Percentiles rank a stretch among this genome's conserved stretches.
Evolutionary conservation across 1,140 invertebrate genomes (phyloP).

Genomic region (Drosophila sproati): DNA sequence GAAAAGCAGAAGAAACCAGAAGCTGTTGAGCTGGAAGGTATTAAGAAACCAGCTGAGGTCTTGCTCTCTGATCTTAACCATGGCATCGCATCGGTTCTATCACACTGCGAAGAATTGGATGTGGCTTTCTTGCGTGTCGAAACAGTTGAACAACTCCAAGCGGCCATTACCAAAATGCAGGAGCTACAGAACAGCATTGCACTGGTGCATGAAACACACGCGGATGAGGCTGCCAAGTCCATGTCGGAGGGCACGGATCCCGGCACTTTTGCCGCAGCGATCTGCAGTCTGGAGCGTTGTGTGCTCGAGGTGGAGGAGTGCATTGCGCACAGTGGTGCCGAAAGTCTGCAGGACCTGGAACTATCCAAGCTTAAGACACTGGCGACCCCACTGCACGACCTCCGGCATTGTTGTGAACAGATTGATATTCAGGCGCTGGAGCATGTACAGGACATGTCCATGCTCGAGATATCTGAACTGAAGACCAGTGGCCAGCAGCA

Average conservation of each 20-base stretch:
- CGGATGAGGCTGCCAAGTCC: constrained; percentile 47
- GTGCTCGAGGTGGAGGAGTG: constrained; percentile 74
- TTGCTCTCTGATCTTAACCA: constrained; percentile 70
- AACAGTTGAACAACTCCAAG: constrained; percentile 68
- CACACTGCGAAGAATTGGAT: constrained; percentile 62
- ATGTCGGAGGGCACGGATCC: constrained; percentile 63
- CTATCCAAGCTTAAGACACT: constrained; percentile 65
- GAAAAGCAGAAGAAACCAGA: neutral
- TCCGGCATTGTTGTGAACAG: constrained; percentile 69
- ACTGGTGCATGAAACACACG: constrained; percentile 54
- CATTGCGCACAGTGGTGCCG: constrained; percentile 59
- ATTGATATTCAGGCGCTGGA: constrained; percentile 65
- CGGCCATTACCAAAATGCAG: constrained; percentile 66
- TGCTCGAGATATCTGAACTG: constrained; percentile 72
- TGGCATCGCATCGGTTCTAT: constrained; percentile 66
- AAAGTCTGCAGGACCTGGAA: constrained; percentile 56
- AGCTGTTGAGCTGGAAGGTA: neutral
- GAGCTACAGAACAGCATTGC: constrained; percentile 63
- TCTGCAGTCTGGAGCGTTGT: constrained; percentile 71
- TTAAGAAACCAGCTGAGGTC: constrained; percentile 37
- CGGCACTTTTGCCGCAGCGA: constrained; percentile 71
- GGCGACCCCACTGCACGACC: constrained; percentile 65
- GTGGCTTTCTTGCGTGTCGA: constrained; percentile 39
- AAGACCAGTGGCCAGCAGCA: constrained; percentile 81
- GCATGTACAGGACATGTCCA: constrained; percentile 68